A percentile compares a stretch with the other conserved stretches of the same genome.
These are phyloP conservation scores for Abrostola triplasia DNA, from an alignment of 2,888 invertebrate genomes.

Conservation along the genomic window DNA sequence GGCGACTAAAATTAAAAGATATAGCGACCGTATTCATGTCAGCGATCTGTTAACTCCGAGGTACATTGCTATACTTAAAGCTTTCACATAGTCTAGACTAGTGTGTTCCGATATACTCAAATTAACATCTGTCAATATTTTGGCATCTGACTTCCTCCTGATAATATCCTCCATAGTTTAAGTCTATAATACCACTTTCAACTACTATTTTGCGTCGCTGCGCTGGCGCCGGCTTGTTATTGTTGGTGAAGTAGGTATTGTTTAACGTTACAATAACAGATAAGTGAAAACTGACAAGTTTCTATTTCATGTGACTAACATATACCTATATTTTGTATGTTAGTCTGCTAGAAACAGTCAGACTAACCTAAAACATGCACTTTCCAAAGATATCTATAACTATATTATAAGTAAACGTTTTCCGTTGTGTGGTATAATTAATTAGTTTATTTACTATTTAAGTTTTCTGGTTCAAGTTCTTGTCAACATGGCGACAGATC, in stretches of 20 bases:
- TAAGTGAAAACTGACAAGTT: slow-evolving; percentile 26
- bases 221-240: neutral
- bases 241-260: slow-evolving; percentile 10
- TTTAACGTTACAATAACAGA: slow-evolving; percentile 6
- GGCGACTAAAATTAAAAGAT: too few relatives aligned
- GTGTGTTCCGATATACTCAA: too few relatives aligned
- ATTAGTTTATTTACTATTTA: neutral
- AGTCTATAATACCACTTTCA: neutral
- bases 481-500: neutral
- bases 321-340: slow-evolving; percentile 1
- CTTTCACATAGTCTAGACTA: too few relatives aligned
- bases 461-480: neutral
- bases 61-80: too few relatives aligned
- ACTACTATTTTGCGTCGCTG: neutral
- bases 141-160: neutral
- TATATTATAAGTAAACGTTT: too few relatives aligned
- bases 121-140: too few relatives aligned
- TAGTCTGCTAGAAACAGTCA: neutral
- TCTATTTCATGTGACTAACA: slow-evolving; percentile 15
- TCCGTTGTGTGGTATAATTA: too few relatives aligned
- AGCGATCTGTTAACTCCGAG: too few relatives aligned
- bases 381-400: neutral
- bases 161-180: neutral
- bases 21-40: too few relatives aligned
- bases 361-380: neutral